Evolutionary conservation across 2,113 vertebrate genomes (phyloP), one percentile per base, ranked within the genome.

Genomic region (Polypterus bichir): DNA sequence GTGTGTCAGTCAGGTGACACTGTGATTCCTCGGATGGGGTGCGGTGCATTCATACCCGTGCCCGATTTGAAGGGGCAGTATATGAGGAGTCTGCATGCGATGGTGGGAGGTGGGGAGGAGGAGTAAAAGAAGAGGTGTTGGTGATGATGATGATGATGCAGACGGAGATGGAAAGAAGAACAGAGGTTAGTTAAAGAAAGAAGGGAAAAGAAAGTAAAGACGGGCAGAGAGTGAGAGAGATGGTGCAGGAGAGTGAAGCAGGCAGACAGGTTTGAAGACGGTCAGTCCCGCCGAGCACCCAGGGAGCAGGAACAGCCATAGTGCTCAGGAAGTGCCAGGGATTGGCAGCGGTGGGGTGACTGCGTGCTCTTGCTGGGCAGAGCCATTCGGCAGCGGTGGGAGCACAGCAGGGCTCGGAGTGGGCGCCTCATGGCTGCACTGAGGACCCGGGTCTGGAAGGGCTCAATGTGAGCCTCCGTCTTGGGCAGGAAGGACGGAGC

Each of bases 31-130:
- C 9, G 49, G 46, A 9, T 27, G 27, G 53, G 70, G 70, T 68
- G 71, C 65, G 72, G 62, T 65, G 46, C 74, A 79, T 81, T 83
- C 72, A 76, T 76, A 82, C 83, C 73, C 81, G 84, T 74, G 77
- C 73, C 76, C 27, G 2, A 27, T 27, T 27, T 27, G 27, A 27
- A 27, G 27, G 27, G 27, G 27, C 27, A 71, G 73, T 70, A 68
- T 65, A 81, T 83, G 81, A 80, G 77, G 78, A 78, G 78, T 73
- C 76, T 66, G 74, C 66, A 65, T 72, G 9, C 47, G 51, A 71
- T 60, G 59, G 59, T 66, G 61, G 66, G 66, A 71, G 48, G 11
- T 47, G 60, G 69, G 60, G 71, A 71, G 67, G 62, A 60, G 45
- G 65, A 11, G 59, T 3, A 47, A 9, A 54, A 7, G 11, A 56